A percentile compares a stretch with the other conserved stretches of the same genome.
These are phyloP conservation scores for Antheraea pernyi DNA, from an alignment of 1,140 invertebrate species.

Conservation along the genomic window DNA sequence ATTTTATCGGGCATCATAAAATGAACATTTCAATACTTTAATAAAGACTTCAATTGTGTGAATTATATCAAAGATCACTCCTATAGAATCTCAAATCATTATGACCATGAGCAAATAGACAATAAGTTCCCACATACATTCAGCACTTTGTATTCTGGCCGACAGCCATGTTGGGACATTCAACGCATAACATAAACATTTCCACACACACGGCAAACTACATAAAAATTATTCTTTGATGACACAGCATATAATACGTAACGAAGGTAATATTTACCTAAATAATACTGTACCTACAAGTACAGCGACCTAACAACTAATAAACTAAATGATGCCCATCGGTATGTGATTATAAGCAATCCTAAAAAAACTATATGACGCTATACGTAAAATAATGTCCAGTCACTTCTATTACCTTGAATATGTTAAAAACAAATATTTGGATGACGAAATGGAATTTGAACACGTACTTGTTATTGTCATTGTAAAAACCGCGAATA, in stretches of 20 bases:
- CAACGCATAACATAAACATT: slow-evolving; percentile 1
- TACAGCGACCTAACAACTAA: too few species aligned
- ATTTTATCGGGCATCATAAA: background rate
- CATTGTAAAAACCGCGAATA: background rate
- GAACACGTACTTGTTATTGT: background rate
- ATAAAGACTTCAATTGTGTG: background rate
- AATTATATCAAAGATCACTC: background rate
- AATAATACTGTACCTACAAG: background rate
- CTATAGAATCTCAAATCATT: background rate
- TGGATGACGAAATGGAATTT: slow-evolving; percentile 9
- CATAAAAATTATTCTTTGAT: background rate
- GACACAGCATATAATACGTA: slow-evolving; percentile 1
- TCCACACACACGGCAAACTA: background rate
- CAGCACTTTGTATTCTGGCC: slow-evolving; percentile 16
- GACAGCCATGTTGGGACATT: background rate
- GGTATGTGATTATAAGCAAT: background rate
- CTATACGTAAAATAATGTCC: slow-evolving; percentile 10
- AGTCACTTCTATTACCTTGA: slow-evolving; percentile 16
- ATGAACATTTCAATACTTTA: background rate
- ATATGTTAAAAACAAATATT: slow-evolving; percentile 17
- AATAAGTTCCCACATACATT: slow-evolving; percentile 16
- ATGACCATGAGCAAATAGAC: slow-evolving; percentile 2
- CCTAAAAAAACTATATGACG: slow-evolving; percentile 21
- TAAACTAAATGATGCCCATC: background rate
- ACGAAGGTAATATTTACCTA: slow-evolving; percentile 4